A percentile compares a stretch with the other conserved stretches of the same genome.
phyloP scores from a whole-genome alignment of 1,140 invertebrate genomes.

The Helicoverpa zea region DNA sequence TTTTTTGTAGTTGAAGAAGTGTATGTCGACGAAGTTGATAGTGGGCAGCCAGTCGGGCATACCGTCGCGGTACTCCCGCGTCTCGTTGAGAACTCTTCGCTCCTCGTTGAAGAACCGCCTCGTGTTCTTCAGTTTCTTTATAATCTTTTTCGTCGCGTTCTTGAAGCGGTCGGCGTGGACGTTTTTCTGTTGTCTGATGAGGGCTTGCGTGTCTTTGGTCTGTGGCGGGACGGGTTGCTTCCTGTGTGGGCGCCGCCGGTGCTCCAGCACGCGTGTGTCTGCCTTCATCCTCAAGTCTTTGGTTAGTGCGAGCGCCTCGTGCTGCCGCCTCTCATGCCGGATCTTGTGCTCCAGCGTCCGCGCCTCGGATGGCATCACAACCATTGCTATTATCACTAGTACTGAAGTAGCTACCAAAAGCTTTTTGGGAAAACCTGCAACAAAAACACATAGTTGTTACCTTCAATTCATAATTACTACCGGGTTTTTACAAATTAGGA shows the following conservation, averaged over 20 bases:
- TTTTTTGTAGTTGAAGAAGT: constrained; percentile 73
- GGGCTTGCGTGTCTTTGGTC: constrained; percentile 71
- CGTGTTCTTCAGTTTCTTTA: constrained; percentile 75
- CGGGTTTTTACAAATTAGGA: neutral
- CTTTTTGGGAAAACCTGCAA: constrained; percentile 84
- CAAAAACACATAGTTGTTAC: constrained; percentile 54
- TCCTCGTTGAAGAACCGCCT: constrained; percentile 76
- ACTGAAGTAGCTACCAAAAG: constrained; percentile 81
- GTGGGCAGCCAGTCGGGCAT: constrained; percentile 80
- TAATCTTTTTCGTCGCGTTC: constrained; percentile 74
- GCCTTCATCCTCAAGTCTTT: constrained; percentile 55
- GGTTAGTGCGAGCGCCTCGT: constrained; percentile 51
- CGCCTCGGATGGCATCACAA: constrained; percentile 71
- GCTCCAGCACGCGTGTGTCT: constrained; percentile 53
- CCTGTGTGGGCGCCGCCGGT: constrained; percentile 73
- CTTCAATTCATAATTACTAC: neutral
- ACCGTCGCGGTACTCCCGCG: constrained; percentile 73
- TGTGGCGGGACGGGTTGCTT: constrained; percentile 62
- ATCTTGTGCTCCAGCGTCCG: constrained; percentile 62
- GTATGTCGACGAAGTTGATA: constrained; percentile 80
- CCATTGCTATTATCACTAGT: constrained; percentile 78
- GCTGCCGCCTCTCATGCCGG: constrained; percentile 55
- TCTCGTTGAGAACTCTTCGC: constrained; percentile 69
- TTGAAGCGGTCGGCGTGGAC: constrained; percentile 70
- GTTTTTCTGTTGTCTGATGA: constrained; percentile 64